Evolutionary conservation across 2,797 vertebrate species (phyloP).

Genomic region (Tiaroga cobitis): DNA sequence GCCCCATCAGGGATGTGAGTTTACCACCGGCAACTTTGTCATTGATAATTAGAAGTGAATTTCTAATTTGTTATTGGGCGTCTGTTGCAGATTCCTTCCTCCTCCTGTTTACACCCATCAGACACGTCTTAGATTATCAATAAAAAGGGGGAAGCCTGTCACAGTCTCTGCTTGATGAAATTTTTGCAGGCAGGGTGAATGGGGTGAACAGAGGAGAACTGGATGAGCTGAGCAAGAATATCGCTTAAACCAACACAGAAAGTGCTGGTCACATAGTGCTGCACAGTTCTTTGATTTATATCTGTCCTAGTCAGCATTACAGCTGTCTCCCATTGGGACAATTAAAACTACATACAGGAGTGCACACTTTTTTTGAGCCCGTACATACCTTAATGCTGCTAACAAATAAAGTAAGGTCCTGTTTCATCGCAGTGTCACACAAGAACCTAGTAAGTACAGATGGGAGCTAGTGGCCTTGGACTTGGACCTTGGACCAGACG

Average conservation of each 20-base stretch:
- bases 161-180: slow-evolving; percentile 27
- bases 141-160: slow-evolving; percentile 44
- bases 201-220: slow-evolving; percentile 28
- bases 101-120: slow-evolving; percentile 44
- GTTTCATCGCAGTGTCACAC: neutral
- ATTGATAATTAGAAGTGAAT: slow-evolving; percentile 56
- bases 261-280: slow-evolving; percentile 15
- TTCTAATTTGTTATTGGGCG: slow-evolving; percentile 53
- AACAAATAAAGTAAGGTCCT: neutral
- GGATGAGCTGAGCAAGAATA: slow-evolving; percentile 10
- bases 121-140: slow-evolving; percentile 50
- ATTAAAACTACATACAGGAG: slow-evolving; percentile 28
- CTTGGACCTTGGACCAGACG: slow-evolving; percentile 50
- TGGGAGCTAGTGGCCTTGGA: slow-evolving; percentile 41
- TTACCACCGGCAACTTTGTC: slow-evolving; percentile 46
- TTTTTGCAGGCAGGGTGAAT: slow-evolving; percentile 34
- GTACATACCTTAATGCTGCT: neutral
- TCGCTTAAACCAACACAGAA: slow-evolving; percentile 20
- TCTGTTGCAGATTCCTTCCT: slow-evolving; percentile 33
- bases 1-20: slow-evolving; percentile 41
- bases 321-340: slow-evolving; percentile 23
- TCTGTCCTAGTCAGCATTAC: slow-evolving; percentile 35
- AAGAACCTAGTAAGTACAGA: slow-evolving; percentile 12
- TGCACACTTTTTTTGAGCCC: neutral
- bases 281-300: slow-evolving; percentile 38